Percentiles rank a stretch among this genome's conserved stretches.
These are phyloP conservation scores for Stegophylla sp. DNA, from an alignment of 2,888 invertebrate genomes.

Conservation along the genomic window DNA sequence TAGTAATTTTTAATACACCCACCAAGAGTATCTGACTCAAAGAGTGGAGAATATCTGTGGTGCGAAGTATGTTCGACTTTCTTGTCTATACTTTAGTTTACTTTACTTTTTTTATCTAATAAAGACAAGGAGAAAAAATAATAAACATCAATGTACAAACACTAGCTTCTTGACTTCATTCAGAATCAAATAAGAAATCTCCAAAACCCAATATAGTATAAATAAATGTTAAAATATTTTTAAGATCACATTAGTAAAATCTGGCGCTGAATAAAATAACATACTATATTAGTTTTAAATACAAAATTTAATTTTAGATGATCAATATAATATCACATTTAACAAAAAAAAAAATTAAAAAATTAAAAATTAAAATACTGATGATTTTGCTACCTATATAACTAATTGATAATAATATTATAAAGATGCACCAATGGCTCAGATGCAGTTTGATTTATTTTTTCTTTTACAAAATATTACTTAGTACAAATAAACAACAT, in stretches of 20 bases:
- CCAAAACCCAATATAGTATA: too few species aligned
- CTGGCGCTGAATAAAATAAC: conserved; percentile 5
- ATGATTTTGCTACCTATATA: conserved; percentile 33
- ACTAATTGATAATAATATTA: conserved; percentile 36
- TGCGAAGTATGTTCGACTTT: too few species aligned
- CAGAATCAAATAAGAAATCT: too few species aligned
- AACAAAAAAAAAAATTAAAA: conserved; percentile 35
- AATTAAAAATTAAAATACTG: conserved; percentile 43
- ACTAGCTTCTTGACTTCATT: too few species aligned
- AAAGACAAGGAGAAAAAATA: too few species aligned
- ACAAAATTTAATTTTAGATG: conserved; percentile 40
- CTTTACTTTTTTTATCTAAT: too few species aligned
- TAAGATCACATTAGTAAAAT: background rate
- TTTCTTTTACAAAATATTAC: conserved; percentile 40
- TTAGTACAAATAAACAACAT: conserved; percentile 53
- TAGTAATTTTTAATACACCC: too few species aligned
- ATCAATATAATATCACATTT: conserved; percentile 33
- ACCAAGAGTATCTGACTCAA: too few species aligned
- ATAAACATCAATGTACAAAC: too few species aligned
- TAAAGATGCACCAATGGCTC: conserved; percentile 38
- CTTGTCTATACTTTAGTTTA: too few species aligned
- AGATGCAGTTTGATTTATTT: conserved; percentile 45
- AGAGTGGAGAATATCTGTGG: too few species aligned
- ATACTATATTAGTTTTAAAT: conserved; percentile 31
- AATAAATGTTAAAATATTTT: too few species aligned